Evolutionary conservation across 2,113 vertebrate genomes (phyloP).

Genomic region (Istiophorus platypterus): DNA sequence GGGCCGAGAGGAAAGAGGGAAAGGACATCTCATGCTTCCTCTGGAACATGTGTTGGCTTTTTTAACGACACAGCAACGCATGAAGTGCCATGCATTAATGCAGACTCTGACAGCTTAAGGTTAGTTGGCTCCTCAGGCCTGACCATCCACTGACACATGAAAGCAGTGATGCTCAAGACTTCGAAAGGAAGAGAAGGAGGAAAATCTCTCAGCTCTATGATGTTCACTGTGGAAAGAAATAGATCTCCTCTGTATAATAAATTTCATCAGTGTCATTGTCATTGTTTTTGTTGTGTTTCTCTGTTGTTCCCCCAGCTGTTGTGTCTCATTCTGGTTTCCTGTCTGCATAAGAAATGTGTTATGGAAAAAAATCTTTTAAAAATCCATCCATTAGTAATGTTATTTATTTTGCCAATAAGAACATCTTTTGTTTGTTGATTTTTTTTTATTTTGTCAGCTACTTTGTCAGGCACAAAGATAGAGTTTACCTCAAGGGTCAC

Average conservation of each 20-base stretch:
- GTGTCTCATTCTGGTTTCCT: not conserved
- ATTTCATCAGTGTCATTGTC: not conserved
- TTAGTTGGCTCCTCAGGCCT: slow-evolving; percentile 40
- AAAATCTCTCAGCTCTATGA: not conserved
- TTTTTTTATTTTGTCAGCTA: too few species aligned
- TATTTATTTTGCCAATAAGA: not conserved
- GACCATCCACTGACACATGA: slow-evolving; percentile 28
- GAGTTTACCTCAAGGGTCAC: not conserved
- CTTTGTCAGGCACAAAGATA: too few species aligned
- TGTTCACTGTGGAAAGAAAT: not conserved
- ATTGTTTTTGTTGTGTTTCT: not conserved
- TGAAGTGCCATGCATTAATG: slow-evolving; percentile 44
- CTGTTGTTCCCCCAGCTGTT: not conserved
- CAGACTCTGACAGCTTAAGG: slow-evolving; percentile 60
- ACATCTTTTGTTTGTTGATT: not conserved
- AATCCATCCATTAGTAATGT: not conserved
- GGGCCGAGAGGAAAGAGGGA: slow-evolving; percentile 45
- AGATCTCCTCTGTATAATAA: not conserved
- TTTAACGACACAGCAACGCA: slow-evolving; percentile 43
- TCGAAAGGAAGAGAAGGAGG: slow-evolving; percentile 3
- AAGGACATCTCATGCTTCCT: slow-evolving; percentile 28
- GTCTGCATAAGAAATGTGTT: not conserved
- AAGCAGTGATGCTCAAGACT: slow-evolving; percentile 12
- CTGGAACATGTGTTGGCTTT: slow-evolving; percentile 46
- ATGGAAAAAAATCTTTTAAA: not conserved